phyloP scores from a whole-genome alignment of 2,113 vertebrate species.

The Eretmodus cyanostictus region DNA sequence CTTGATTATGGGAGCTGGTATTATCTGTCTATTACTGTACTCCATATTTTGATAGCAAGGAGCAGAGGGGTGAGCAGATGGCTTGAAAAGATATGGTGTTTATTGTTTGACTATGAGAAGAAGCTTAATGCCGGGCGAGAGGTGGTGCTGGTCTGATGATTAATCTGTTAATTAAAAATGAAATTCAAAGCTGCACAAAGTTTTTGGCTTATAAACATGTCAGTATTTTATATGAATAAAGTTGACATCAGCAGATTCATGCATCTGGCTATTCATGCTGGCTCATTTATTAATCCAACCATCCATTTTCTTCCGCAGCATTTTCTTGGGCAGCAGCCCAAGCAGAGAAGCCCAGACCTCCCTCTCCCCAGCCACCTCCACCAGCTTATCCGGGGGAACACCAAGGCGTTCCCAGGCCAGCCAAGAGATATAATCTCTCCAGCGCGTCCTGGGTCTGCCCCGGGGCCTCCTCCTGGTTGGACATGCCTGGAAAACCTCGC shows the following conservation, averaged over 20 bases:
- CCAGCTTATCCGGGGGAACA: background rate
- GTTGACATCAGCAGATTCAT: background rate
- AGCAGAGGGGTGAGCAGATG: background rate
- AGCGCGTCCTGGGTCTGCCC: background rate
- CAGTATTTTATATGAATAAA: background rate
- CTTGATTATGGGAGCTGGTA: constrained; percentile 17
- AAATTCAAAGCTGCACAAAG: background rate
- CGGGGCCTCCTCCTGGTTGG: background rate
- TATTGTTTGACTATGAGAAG: background rate
- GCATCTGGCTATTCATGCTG: background rate
- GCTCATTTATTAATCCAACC: background rate
- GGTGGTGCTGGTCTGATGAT: background rate
- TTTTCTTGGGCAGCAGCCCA: background rate
- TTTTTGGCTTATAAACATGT: background rate
- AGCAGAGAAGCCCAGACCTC: background rate
- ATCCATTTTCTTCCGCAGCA: background rate
- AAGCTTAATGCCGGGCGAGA: background rate
- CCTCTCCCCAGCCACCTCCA: background rate
- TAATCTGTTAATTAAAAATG: background rate
- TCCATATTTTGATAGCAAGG: background rate
- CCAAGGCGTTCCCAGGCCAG: background rate
- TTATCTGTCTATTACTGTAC: constrained; percentile 29
- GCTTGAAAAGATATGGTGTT: constrained; percentile 9
- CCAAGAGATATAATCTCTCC: background rate
- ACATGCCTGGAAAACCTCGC: background rate